phyloP scores from a whole-genome alignment of 2,888 invertebrate genomes.

The Camptogramma bilineatum region DNA sequence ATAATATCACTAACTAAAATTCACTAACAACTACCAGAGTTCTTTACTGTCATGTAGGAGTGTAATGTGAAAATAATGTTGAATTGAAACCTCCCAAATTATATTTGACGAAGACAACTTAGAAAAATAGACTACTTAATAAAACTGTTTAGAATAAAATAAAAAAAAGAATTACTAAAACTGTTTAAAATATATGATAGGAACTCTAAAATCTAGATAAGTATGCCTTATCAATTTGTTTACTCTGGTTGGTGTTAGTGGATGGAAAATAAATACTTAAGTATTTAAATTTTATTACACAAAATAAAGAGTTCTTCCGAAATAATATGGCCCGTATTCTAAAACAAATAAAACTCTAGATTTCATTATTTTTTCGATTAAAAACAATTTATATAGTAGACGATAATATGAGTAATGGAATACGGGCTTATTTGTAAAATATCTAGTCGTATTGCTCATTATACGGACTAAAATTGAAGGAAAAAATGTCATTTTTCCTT shows the following conservation, averaged over 20 bases:
- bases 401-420: not conserved
- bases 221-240: not conserved
- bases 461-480: too few relatives aligned
- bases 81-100: too few relatives aligned
- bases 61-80: too few relatives aligned
- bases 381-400: not conserved
- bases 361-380: not conserved
- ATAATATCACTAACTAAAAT: constrained; percentile 44
- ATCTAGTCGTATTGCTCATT: too few relatives aligned
- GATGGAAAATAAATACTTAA: not conserved
- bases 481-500: too few relatives aligned
- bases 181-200: too few relatives aligned
- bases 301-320: not conserved
- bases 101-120: too few relatives aligned
- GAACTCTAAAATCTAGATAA: not conserved
- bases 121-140: too few relatives aligned
- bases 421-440: not conserved
- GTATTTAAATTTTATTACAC: not conserved
- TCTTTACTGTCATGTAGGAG: not conserved
- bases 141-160: too few relatives aligned
- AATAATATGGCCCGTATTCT: not conserved
- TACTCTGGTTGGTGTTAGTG: not conserved
- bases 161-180: too few relatives aligned
- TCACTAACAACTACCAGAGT: not conserved
- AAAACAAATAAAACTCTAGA: not conserved